Evolutionary conservation across 1,140 invertebrate genomes (phyloP), one percentile per base, ranked within the genome.

Genomic region (Trissolcus basalis): DNA sequence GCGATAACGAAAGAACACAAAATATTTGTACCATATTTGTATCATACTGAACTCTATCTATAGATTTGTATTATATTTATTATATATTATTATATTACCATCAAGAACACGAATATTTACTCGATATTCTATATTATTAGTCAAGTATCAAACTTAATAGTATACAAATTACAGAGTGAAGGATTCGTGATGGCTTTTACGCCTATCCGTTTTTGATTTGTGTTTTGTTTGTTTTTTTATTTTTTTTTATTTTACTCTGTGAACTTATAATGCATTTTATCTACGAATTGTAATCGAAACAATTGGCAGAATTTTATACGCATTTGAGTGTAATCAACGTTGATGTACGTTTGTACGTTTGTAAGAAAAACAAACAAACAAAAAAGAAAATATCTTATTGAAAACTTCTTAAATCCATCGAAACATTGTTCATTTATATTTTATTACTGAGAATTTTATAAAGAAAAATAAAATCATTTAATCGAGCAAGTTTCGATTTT

Each of bases 1-100:
- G 67, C 71, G 48, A 44, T 44, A 48, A 67, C 45, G 60, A 77
- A 65, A 60, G 63, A 78, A 75, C 53, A 80, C 50, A 81, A 80
- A 79, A 83, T 71, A 82, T 81, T 85, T 89, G 87, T 89, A 89
- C 83, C 73, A 89, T 88, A 89, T 81, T 80, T 88, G 87, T 89
- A 89, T 74, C 81, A 87, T 89, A 89, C 78, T 80, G 81, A 86
- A 85, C 82, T 81, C 72, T 86, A 87, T 85, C 83, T 82, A 88
- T 87, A 89, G 83, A 87, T 85, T 81, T 89, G 86, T 89, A 88
- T 87, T 87, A 88, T 89, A 89, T 88, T 87, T 89, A 88, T 88
- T 88, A 87, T 85, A 83, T 84, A 85, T 81, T 83, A 82, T 83
- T 68, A 79, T 84, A 85, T 81, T 82, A 86, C 84, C 83, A 86